Base-by-base conservation (phyloP, 2,113 vertebrate species). In the Ellobius talpinus region DNA sequence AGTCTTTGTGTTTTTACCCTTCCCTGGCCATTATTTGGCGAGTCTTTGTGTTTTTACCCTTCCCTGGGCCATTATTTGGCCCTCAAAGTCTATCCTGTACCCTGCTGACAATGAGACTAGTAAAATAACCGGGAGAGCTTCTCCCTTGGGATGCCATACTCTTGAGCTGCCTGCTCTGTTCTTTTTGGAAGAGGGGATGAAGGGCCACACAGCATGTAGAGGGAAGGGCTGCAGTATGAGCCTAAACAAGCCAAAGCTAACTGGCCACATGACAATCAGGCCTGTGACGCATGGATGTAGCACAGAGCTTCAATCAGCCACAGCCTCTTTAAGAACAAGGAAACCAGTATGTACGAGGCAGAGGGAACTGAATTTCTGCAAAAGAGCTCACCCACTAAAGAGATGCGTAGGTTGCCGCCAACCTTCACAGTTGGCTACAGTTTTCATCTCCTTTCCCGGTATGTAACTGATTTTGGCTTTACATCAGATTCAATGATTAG, bases 391-490 rank as follows among this genome's bases (percentile, higher is more conserved):
- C 74, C 52, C 23, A 3, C 74, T 24, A 5, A 33, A 29, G 36
- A 36, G n/a, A n/a, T 21, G 9, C 0, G 0, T 2, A 17, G 61
- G 97, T 76, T 31, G 90, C 94, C 97, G 42, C 52, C 74, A 23
- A 87, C 66, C 39, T 72, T 97, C 84, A 66, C 33, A 47, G 66
- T 95, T n/a, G 76, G 89, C 97, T 65, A 84, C 89, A 42, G 97
- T n/a, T 91, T 93, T 78, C 90, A 84, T 96, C 91, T 97, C 96
- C 96, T 96, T 73, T 97, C 96, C 96, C 90, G 95, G 94, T 74
- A 79, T 47, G 92, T 91, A 89, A 97, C 65, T 68, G 90, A 84
- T 50, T 23, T 68, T 87, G 81, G 95, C 77, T 97, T 76, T 70
- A 82, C 2, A 95, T 97, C 98, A 94, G 97, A 93, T 23, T 45